Evolutionary conservation across 1,140 invertebrate genomes (phyloP).

Genomic region (Zaprionus ornatus): DNA sequence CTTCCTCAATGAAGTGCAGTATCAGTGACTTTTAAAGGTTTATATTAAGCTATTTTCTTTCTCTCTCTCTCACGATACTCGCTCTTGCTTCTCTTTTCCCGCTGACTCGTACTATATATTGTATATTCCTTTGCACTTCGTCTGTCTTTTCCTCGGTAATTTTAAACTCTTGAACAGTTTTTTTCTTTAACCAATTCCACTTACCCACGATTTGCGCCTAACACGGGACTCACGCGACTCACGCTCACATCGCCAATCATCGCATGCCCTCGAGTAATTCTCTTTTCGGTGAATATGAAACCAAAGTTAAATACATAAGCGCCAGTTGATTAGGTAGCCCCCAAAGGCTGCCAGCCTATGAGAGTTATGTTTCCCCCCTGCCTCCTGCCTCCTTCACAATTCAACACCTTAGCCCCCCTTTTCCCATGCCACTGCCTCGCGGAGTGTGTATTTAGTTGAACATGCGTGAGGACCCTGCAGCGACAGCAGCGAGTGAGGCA

Average conservation of each 20-base stretch:
- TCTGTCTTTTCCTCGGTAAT: neutral
- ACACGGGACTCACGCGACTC: neutral
- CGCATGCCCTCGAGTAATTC: slow-evolving; percentile 4
- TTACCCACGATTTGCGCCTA: neutral
- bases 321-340: slow-evolving; percentile 70
- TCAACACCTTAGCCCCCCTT: neutral
- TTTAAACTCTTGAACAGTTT: neutral
- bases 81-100: too few species aligned
- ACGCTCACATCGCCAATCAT: slow-evolving; percentile 19
- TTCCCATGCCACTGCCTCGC: neutral
- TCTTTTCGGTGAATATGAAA: slow-evolving; percentile 63
- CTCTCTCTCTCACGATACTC: too few species aligned
- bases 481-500: slow-evolving; percentile 1
- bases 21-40: neutral
- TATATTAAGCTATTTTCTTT: neutral
- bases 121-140: too few species aligned
- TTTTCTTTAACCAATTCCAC: too few species aligned
- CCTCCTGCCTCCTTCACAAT: neutral
- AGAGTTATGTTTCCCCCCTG: neutral
- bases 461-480: slow-evolving; percentile 57
- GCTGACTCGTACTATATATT: too few species aligned
- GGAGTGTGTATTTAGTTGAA: slow-evolving; percentile 33
- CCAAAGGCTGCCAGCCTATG: slow-evolving; percentile 3
- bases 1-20: too few species aligned
- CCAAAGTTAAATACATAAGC: slow-evolving; percentile 79